Conservation (phyloP, 2,888 invertebrate genomes). For the Mythimna impura region DNA sequence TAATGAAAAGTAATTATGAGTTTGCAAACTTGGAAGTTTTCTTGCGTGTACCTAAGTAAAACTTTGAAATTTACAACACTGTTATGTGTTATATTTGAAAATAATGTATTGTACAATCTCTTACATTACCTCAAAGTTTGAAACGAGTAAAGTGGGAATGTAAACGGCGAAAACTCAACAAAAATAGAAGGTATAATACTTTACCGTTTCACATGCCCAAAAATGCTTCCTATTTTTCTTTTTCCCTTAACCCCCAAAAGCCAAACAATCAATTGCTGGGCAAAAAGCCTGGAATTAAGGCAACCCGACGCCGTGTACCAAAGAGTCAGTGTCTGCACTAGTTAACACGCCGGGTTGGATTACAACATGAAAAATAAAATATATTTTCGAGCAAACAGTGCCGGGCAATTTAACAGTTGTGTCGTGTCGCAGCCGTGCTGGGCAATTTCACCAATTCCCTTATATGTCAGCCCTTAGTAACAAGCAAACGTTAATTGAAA, state of each 20-base stretch:
- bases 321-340: constrained; percentile 80
- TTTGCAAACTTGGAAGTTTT: constrained; percentile 39
- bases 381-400: constrained; percentile 72
- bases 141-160: not conserved
- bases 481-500: constrained; percentile 88
- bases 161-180: not conserved
- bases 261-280: constrained; percentile 60
- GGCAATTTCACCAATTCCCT: constrained; percentile 76
- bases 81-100: constrained; percentile 17
- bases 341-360: constrained; percentile 75
- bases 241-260: constrained; percentile 13
- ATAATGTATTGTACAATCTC: constrained; percentile 14
- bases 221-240: constrained; percentile 9
- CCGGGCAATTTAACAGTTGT: constrained; percentile 80
- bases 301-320: constrained; percentile 68
- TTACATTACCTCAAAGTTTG: constrained; percentile 13
- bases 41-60: constrained; percentile 22
- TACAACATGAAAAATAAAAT: constrained; percentile 80
- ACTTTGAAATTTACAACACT: constrained; percentile 32
- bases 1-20: constrained; percentile 50
- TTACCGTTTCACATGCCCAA: not conserved
- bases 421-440: constrained; percentile 76
- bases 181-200: not conserved
- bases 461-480: constrained; percentile 75
- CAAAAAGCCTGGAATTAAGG: constrained; percentile 76